These are phyloP conservation scores for Ctena decussata DNA, from an alignment of 2,888 invertebrate species.

Conservation along the genomic window DNA sequence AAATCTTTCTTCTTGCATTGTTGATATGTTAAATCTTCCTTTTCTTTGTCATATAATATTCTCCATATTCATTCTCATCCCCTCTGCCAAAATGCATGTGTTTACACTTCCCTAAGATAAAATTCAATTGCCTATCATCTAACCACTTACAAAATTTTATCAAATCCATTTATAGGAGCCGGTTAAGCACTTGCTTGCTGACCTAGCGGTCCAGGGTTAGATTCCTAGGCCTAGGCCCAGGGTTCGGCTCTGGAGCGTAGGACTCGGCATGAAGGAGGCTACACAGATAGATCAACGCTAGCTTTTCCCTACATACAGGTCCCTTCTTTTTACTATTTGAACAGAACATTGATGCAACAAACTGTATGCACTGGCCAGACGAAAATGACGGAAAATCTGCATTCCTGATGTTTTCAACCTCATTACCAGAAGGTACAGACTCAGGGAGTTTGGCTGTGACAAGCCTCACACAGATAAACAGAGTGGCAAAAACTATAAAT, in stretches of 20 bases:
- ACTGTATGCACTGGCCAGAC: neutral
- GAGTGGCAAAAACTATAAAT: neutral
- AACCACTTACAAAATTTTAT: no score
- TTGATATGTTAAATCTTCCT: no score
- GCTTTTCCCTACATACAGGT: constrained; percentile 11
- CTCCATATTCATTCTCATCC: no score
- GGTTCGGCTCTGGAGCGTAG: constrained; percentile 32
- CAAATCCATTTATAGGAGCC: no score
- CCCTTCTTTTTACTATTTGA: neutral
- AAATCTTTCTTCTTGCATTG: no score
- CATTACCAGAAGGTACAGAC: neutral
- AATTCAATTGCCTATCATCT: no score
- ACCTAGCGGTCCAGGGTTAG: no score
- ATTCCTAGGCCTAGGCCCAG: constrained; percentile 21
- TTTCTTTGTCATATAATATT: no score
- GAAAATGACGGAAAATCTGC: neutral
- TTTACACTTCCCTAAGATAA: no score
- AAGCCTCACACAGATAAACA: neutral
- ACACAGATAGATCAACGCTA: constrained; percentile 20
- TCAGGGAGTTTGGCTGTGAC: constrained; percentile 3
- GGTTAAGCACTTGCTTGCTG: no score
- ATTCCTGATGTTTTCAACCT: neutral
- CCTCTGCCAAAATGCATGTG: no score
- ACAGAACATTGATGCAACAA: neutral
- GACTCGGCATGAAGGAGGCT: constrained; percentile 28